Evolutionary conservation across 1,140 invertebrate species (phyloP), one percentile per base, ranked within the genome.

Genomic region (Tetranychus cinnabarinus): DNA sequence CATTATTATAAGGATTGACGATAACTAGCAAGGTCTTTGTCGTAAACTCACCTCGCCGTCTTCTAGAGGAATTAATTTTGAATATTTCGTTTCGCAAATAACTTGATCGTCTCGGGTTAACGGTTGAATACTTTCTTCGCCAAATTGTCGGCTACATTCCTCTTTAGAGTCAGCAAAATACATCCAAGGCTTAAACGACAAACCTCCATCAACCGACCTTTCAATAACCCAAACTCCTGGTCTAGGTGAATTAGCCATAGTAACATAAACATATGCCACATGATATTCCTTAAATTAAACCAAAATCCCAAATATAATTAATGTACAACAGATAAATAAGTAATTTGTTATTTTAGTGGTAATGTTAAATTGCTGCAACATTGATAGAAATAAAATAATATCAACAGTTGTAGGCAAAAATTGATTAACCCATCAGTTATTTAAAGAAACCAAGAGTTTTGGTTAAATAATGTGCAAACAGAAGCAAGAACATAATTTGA

Each of bases 231-330:
- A 98, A 2, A 97, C 78, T 13, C 88, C 92, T 0, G 95, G 95
- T 60, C 93, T 77, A 0, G 95, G 95, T 1, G 92, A 96, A 73
- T 97, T 98, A 12, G 85, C 95, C 95, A 98, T 98, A 67, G 83
- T 83, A 50, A 99, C 82, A 70, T 88, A 91, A 15, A 99, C 82
- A 69, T 97, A 99, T 0, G 93, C 93, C 3, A 98, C 91, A 75
- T 98, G 92, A 71, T 97, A 98, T 80, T 97, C 90, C 92, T 42
- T 23, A 23, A 23, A 23, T 23, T 23, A 23, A 23, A 23, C 23
- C 23, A 0, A 23, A 23, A 23, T 23, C 23, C 23, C 23, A 23
- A 23, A 23, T 0, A 23, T 23, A 23, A 23, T 23, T 23, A 23
- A 23, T 23, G 23, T 23, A 23, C 23, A 23, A 23, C 23, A 23